Conservation (phyloP, 2,797 vertebrate genomes). For the Kryptolebias ocellatus region DNA sequence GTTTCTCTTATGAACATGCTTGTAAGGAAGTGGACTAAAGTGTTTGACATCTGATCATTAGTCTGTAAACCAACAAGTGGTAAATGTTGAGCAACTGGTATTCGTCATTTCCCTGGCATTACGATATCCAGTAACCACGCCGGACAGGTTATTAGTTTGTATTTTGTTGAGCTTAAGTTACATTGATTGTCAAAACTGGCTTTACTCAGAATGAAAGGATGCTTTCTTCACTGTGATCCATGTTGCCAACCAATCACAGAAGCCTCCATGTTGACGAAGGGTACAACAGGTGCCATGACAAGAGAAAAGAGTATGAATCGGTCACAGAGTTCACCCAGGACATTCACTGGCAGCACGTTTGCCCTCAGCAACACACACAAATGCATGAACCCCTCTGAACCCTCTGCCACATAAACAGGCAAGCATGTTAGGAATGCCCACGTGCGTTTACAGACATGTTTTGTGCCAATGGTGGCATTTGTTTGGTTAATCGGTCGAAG, state of each 20-base stretch:
- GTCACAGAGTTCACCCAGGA: constrained; percentile 52
- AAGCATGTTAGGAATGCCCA: constrained; percentile 76
- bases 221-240: not conserved
- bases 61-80: too few species aligned
- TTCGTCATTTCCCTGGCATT: too few species aligned
- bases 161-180: too few species aligned
- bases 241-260: constrained; percentile 5
- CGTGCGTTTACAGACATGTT: constrained; percentile 70
- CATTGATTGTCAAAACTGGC: too few species aligned
- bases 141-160: too few species aligned
- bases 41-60: too few species aligned
- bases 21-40: too few species aligned
- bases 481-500: constrained; percentile 71
- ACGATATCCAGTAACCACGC: too few species aligned
- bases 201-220: not conserved
- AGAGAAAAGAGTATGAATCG: constrained; percentile 27
- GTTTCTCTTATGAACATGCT: too few species aligned
- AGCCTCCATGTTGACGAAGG: constrained; percentile 7
- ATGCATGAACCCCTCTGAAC: constrained; percentile 66
- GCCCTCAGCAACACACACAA: constrained; percentile 56
- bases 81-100: too few species aligned
- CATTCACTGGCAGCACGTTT: constrained; percentile 41
- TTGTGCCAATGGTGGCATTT: constrained; percentile 74
- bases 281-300: constrained; percentile 6
- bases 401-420: constrained; percentile 64